Percentiles rank a stretch among this genome's conserved stretches.
Evolutionary conservation across 2,888 invertebrate genomes (phyloP).

Genomic region (Eremobia ochroleuca): DNA sequence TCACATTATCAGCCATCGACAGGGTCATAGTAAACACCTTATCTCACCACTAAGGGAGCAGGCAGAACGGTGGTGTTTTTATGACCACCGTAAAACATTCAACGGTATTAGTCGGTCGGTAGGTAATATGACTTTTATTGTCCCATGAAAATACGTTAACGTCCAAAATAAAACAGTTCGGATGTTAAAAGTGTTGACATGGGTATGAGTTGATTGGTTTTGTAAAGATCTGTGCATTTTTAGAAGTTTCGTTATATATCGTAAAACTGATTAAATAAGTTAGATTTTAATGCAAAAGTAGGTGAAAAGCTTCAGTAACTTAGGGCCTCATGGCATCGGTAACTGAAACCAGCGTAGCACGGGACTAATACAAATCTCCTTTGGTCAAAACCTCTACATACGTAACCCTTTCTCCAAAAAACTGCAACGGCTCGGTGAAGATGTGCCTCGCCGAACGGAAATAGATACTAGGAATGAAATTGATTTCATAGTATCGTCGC

Average conservation of each 20-base stretch:
- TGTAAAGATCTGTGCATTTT: background rate
- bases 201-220: conserved; percentile 17
- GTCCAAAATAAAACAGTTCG: conserved; percentile 30
- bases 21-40: conserved; percentile 50
- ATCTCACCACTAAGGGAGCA: conserved; percentile 52
- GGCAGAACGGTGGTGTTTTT: conserved; percentile 53
- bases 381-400: too few species aligned
- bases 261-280: background rate
- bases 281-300: too few species aligned
- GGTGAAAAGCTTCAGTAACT: too few species aligned
- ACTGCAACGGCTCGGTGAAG: too few species aligned
- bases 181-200: conserved; percentile 35
- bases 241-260: background rate
- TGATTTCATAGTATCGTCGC: too few species aligned
- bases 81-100: conserved; percentile 62
- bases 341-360: too few species aligned
- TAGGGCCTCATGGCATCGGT: too few species aligned
- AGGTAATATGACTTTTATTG: conserved; percentile 55
- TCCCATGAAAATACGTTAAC: conserved; percentile 45
- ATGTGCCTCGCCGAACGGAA: too few species aligned
- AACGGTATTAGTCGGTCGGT: conserved; percentile 47
- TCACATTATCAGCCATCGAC: conserved; percentile 36
- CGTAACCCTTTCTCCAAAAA: too few species aligned
- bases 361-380: too few species aligned
- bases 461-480: too few species aligned